Base-by-base conservation (phyloP, 2,888 invertebrate species). In the Cancer borealis region DNA sequence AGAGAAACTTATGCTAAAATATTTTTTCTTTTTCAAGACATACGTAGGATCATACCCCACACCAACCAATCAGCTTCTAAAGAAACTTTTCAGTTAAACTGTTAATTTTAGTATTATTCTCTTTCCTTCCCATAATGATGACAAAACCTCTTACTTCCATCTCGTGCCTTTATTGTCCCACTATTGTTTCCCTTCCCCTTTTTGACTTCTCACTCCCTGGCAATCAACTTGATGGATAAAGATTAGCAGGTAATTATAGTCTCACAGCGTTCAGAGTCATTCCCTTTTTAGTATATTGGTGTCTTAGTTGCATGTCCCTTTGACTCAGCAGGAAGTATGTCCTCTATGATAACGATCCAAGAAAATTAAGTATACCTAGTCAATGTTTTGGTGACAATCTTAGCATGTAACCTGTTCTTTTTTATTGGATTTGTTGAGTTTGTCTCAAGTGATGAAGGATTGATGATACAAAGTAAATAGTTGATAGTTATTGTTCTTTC, bases 11-110 rank as follows among this genome's bases (percentile, higher is more conserved):
- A 94, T 91, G 87, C 90, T 91, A 66, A 47, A 91, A 39, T 92
- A 87, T 89, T 92, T 87, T 94, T 94, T 95, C 91, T 92, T 95
- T 95, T 94, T 92, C 94, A 94, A 94, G 94, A 94, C 94, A 94
- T 94, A 93, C 94, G 94, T 94, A 94, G 94, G 94, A 94, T 94
- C 93, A 94, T 94, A 88, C 94, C 94, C 91, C 94, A 94, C 92
- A 94, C 94, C 94, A 94, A 92, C 92, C 92, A 92, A 90, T 91
- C 94, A 79, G 94, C 94, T 88, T 92, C 94, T 94, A 94, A 91
- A 94, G 94, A 92, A 90, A 88, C 92, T 94, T 92, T 92, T 92
- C 92, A 92, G 92, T 94, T 94, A 14, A 54, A 84, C 84, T 91
- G 87, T 94, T 94, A 17, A 92, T 88, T 94, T 87, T 60, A 66